Base-by-base conservation (phyloP, 53 echinoderm and acorn worm genomes). In the Paracentrotus lividus region DNA sequence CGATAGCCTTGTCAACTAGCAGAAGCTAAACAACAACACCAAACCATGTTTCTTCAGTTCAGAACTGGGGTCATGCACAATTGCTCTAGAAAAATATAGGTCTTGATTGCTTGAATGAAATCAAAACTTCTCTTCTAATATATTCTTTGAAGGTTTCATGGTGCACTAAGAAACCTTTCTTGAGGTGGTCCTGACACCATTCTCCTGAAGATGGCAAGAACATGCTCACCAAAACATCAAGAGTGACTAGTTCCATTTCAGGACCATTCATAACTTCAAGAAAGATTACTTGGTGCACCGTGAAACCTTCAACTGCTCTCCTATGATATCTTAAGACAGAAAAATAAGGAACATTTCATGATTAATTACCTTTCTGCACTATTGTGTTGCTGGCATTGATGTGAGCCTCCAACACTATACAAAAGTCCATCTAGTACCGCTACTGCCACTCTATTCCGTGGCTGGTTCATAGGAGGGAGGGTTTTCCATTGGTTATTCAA, bases 321-420 rank as follows among this genome's bases (percentile, higher is more conserved):
- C n/a, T n/a, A n/a, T n/a, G n/a, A n/a, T n/a, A n/a, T n/a, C n/a
- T n/a, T n/a, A 7, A 15, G 16, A 69, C 4, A 36, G 9, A 34
- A 69, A 15, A 29, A 15, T 69, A 72, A 72, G 38, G 20, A 72
- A 72, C 40, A 72, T 72, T 40, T n/a, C n/a, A 5, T 49, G n/a
- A 81, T 12, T 45, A 26, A 47, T 88, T 85, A 98, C 97, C 98
- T 97, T 95, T 98, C 97, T 90, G 97, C 97, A 36, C 97, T 96
- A 76, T 95, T 96, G 92, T 98, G 98, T 60, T 97, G 97, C 31
- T 93, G 92, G 61, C 98, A 98, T 44, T 96, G 97, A 85, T 98
- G 96, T 29, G 98, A 98, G 38, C 98, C 98, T 47, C 98, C 98
- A 20, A 98, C 96, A n/a, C 97, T 95, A 95, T 98, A 98, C 31